A percentile compares a stretch with the other conserved stretches of the same genome.
Conservation (phyloP, 2,113 vertebrate genomes). For the Bufo gargarizans region DNA sequence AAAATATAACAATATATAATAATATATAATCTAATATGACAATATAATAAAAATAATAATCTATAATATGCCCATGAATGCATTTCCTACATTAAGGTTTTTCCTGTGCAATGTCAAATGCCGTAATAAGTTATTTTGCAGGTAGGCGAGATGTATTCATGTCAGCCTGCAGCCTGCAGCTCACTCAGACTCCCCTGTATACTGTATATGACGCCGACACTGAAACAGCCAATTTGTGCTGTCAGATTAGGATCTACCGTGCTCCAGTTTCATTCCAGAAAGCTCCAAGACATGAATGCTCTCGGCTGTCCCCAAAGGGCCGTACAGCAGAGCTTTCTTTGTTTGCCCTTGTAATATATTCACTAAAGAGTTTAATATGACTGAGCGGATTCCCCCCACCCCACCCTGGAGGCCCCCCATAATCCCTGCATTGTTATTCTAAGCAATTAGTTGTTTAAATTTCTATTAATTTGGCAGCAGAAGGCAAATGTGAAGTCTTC, state of each 20-base stretch:
- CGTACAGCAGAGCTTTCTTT: background rate
- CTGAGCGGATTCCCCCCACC: background rate
- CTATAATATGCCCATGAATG: background rate
- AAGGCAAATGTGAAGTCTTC: background rate
- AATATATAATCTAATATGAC: no score
- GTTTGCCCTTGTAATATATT: background rate
- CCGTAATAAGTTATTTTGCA: background rate
- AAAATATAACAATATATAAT: no score
- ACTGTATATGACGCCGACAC: background rate
- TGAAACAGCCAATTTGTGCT: background rate
- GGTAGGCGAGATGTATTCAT: background rate
- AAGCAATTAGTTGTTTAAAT: conserved; percentile 8
- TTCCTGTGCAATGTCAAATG: no score
- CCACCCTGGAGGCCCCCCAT: background rate
- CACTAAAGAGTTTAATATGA: conserved; percentile 18
- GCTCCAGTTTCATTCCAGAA: conserved; percentile 11
- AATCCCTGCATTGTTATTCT: conserved; percentile 13
- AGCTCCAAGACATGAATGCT: background rate
- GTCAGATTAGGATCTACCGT: conserved; percentile 19
- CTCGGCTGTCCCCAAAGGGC: background rate
- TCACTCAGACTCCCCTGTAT: background rate
- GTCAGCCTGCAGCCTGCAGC: background rate
- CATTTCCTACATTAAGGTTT: background rate
- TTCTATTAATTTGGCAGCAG: background rate
- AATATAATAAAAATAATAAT: no score